A percentile compares a stretch with the other conserved stretches of the same genome.
These are phyloP conservation scores for Xiphophorus couchianus DNA, from an alignment of 2,113 vertebrate species.

Conservation along the genomic window DNA sequence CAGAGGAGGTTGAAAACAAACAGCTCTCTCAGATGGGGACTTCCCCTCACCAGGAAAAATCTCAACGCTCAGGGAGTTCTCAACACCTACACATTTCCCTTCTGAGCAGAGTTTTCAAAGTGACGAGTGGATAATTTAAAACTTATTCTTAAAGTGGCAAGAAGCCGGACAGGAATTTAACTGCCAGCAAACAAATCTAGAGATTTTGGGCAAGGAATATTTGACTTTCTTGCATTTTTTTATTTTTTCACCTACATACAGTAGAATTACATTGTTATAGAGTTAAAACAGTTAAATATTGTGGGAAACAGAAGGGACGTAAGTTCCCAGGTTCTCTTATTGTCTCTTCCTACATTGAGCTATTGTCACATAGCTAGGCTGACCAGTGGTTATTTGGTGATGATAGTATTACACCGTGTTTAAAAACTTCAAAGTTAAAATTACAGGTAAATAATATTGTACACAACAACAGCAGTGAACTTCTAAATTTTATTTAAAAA, in stretches of 20 bases:
- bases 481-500: too few species aligned
- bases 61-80: conserved; percentile 48
- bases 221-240: background rate
- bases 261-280: too few species aligned
- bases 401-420: too few species aligned
- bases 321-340: background rate
- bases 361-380: too few species aligned
- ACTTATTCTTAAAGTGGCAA: conserved; percentile 31
- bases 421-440: too few species aligned
- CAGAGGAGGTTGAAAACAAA: conserved; percentile 27
- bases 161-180: conserved; percentile 13
- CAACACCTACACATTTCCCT: conserved; percentile 59
- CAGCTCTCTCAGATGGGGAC: conserved; percentile 32
- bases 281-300: too few species aligned
- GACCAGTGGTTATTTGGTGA: too few species aligned
- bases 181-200: conserved; percentile 5
- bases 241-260: background rate
- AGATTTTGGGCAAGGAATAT: too few species aligned
- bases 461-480: too few species aligned
- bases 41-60: conserved; percentile 43
- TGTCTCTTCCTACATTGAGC: too few species aligned
- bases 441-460: too few species aligned
- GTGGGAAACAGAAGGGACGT: background rate
- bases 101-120: conserved; percentile 45
- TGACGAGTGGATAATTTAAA: conserved; percentile 37